phyloP scores from a whole-genome alignment of 1,140 invertebrate genomes.

The Saxidomus purpurata region DNA sequence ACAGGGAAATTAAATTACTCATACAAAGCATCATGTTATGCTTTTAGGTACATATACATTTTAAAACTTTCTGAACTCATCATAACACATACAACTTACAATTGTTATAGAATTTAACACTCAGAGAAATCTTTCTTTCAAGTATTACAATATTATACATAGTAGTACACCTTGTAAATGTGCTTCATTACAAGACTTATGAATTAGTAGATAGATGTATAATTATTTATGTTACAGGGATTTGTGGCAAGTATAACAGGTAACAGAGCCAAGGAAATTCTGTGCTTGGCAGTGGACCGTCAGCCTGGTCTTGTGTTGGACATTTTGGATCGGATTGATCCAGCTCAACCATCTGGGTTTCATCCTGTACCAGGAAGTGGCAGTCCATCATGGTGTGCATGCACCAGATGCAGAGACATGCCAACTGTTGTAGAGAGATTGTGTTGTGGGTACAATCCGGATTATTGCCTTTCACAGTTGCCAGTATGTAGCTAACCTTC shows the following conservation, averaged over 20 bases:
- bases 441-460: neutral
- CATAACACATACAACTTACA: neutral
- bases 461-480: slow-evolving; percentile 3
- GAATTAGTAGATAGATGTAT: neutral
- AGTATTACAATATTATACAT: too few species aligned
- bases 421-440: neutral
- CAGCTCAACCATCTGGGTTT: neutral
- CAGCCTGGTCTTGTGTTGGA: slow-evolving; percentile 23
- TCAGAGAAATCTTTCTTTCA: too few species aligned
- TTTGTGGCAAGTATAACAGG: neutral
- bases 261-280: neutral
- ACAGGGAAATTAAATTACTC: neutral
- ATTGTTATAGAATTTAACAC: too few species aligned
- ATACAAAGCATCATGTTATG: neutral
- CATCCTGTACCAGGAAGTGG: neutral
- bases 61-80: neutral
- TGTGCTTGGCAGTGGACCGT: neutral
- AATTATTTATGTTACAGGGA: neutral
- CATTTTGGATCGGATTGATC: neutral
- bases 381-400: neutral
- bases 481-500: neutral
- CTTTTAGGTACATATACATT: neutral
- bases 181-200: neutral
- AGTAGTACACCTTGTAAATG: neutral
- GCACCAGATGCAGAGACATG: slow-evolving; percentile 15